Conservation (phyloP, 2,888 invertebrate genomes). For the Napeogenes sylphis region DNA sequence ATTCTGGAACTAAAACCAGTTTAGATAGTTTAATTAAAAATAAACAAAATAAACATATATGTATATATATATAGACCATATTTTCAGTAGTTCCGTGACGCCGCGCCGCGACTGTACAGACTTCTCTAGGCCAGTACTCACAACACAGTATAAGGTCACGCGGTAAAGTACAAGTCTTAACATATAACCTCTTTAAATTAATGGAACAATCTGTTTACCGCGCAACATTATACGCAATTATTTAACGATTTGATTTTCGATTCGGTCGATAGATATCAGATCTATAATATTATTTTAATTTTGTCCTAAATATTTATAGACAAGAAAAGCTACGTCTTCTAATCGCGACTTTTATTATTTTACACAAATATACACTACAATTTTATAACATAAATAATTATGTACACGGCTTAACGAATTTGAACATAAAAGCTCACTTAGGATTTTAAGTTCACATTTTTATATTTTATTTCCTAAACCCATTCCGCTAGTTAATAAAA, state of each 20-base stretch:
- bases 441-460: neutral
- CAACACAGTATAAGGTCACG: slow-evolving; percentile 8
- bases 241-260: slow-evolving; percentile 2
- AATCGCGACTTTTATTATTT: slow-evolving; percentile 36
- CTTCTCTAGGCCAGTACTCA: neutral
- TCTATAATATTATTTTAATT: slow-evolving; percentile 19
- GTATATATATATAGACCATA: too few relatives aligned
- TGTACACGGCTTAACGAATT: slow-evolving; percentile 35
- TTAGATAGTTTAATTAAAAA: too few relatives aligned
- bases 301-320: slow-evolving; percentile 13
- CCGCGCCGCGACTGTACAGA: neutral
- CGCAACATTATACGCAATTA: slow-evolving; percentile 7
- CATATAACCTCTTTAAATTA: neutral
- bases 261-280: slow-evolving; percentile 20
- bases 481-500: slow-evolving; percentile 6
- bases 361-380: slow-evolving; percentile 38
- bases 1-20: neutral
- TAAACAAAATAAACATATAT: too few relatives aligned
- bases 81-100: too few relatives aligned
- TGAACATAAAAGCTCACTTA: slow-evolving; percentile 36
- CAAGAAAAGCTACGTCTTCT: slow-evolving; percentile 26
- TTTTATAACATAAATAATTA: slow-evolving; percentile 39
- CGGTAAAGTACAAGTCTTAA: slow-evolving; percentile 4
- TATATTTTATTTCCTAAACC: neutral
- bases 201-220: slow-evolving; percentile 3